Evolutionary conservation across 2,113 vertebrate species (phyloP), one percentile per base, ranked within the genome.

Genomic region (Colius striatus): DNA sequence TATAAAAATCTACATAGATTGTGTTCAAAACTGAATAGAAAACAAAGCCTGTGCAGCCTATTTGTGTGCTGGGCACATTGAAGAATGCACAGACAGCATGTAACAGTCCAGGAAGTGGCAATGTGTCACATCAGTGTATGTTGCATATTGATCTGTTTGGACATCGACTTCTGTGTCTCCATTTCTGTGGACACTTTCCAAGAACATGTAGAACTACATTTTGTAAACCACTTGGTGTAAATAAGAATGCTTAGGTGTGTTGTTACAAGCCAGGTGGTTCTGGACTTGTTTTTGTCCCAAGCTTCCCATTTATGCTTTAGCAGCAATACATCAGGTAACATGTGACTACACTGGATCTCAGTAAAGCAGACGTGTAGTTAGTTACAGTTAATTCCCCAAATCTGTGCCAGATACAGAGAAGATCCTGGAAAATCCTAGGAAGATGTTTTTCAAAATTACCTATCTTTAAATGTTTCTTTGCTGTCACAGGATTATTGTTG

Each of bases 401-500:
- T 50, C 53, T n/a, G 9, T 70, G 13, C 48, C 55, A 48, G 51
- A 26, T 68, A 26, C 26, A 71, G 11, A 38, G 43, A 45, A 13
- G 14, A 58, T 26, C 61, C 48, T 76, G n/a, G 53, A 71, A 81
- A 87, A 92, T 22, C 38, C 34, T 78, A 6, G 66, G 19, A 65
- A 84, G 13, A 2, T 53, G 29, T 16, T 45, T 58, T 61, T 68
- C 29, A 26, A 7, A 12, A 26, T 60, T 57, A 4, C 34, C 26
- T 21, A 1, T 18, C 48, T 75, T 38, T 16, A 84, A 82, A 73
- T 3, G 1, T 61, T 66, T 80, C 27, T 88, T n/a, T 74, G 58
- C 63, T 90, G 27, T 94, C 45, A 15, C 84, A 98, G 97, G 96
- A 2, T 75, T 17, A 32, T 6, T 11, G 5, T 23, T 8, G 11